A percentile compares a stretch with the other conserved stretches of the same genome.
These are phyloP conservation scores for Dunckerocampus dactyliophorus DNA, from an alignment of 2,113 vertebrate genomes.

Conservation along the genomic window DNA sequence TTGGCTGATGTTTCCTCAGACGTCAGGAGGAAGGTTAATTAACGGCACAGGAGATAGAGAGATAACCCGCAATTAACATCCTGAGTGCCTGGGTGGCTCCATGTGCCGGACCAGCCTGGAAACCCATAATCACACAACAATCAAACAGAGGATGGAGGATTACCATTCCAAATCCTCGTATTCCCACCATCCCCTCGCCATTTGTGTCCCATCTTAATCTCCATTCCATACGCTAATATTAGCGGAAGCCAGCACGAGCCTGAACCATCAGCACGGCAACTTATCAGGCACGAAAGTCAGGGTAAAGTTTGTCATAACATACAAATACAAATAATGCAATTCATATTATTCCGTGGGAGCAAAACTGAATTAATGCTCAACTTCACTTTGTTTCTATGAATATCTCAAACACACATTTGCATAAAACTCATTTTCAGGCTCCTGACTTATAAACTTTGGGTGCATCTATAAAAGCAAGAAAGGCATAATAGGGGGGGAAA, in stretches of 20 bases:
- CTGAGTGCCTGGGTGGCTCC: constrained; percentile 13
- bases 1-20: constrained; percentile 4
- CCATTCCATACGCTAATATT: not conserved
- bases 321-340: not conserved
- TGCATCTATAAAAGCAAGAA: too few relatives aligned
- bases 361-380: too few relatives aligned
- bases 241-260: too few relatives aligned
- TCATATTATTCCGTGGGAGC: too few relatives aligned
- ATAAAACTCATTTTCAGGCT: too few relatives aligned
- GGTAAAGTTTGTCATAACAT: not conserved
- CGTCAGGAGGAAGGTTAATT: constrained; percentile 19
- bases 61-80: not conserved
- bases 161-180: constrained; percentile 39
- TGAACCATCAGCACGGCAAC: too few relatives aligned
- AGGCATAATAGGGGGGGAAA: too few relatives aligned
- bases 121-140: constrained; percentile 36
- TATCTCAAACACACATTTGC: too few relatives aligned
- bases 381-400: too few relatives aligned
- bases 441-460: too few relatives aligned
- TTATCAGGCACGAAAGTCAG: too few relatives aligned
- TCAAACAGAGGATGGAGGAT: constrained; percentile 35
- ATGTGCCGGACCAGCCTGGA: constrained; percentile 33
- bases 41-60: not conserved
- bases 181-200: constrained; percentile 38
- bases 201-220: constrained; percentile 51